phyloP scores from a whole-genome alignment of 2,797 vertebrate genomes.

The Masticophis lateralis region DNA sequence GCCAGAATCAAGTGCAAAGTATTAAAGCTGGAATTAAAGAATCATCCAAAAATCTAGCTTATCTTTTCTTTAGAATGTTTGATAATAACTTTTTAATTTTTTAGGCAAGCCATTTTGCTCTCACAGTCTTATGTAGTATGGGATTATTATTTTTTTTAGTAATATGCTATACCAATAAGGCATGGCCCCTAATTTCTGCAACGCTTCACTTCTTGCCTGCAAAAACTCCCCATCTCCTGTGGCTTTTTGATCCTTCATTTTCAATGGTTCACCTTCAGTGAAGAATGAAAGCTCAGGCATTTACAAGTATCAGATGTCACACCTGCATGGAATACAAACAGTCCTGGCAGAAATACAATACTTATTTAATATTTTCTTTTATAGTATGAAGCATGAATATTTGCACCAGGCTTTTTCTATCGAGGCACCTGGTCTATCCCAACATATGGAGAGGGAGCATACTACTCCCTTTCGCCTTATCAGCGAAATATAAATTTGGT shows the following conservation, averaged over 20 bases:
- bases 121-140: not conserved
- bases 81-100: not conserved
- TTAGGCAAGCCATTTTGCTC: not conserved
- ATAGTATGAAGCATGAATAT: slow-evolving; percentile 3
- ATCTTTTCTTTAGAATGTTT: not conserved
- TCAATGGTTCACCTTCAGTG: not conserved
- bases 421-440: no score
- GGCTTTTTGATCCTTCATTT: not conserved
- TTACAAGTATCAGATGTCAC: not conserved
- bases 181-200: not conserved
- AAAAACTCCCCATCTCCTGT: not conserved
- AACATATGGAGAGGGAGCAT: no score
- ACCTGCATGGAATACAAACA: not conserved
- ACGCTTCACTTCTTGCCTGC: not conserved
- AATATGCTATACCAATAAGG: not conserved
- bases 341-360: not conserved
- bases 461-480: no score
- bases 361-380: not conserved
- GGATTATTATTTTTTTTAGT: not conserved
- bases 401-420: not conserved
- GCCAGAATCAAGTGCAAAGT: not conserved
- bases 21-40: not conserved
- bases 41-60: not conserved
- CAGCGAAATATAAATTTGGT: no score
- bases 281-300: not conserved